Evolutionary conservation across 2,113 vertebrate genomes (phyloP), one percentile per base, ranked within the genome.

Genomic region (Carollia perspicillata): DNA sequence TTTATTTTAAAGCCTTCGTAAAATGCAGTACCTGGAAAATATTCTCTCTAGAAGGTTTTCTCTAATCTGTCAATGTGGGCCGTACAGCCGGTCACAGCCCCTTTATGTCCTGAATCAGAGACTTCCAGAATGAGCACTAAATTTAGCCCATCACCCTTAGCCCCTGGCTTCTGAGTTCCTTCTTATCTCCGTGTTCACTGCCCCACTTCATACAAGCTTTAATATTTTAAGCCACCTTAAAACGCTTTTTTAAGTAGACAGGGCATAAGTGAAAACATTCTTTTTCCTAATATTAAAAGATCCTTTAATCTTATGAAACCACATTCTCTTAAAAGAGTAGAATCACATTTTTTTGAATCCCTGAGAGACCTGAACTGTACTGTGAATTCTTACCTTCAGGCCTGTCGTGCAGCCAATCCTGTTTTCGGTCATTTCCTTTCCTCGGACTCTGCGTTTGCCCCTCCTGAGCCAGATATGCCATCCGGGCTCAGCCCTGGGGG

Each of bases 221-320:
- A n/a, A 40, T 89, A 85, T 95, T 94, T 96, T 88, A 88, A 96
- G 35, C 60, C 60, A 83, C 40, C 26, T 84, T n/a, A 66, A 83
- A 75, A 28, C 3, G 18, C 60, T 94, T 94, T 89, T 81, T 30
- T 47, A 91, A 91, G 65, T 47, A 71, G 90, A 79, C 42, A n/a
- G 26, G 53, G 12, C 42, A 20, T 35, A 26, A 65, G 63, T 58
- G 89, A 86, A 84, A 90, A 79, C 58, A 37, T 33, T 80, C 5
- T 83, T 69, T 84, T 55, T 51, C 20, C 65, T 84, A 65, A 63
- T 84, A 89, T 75, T 97, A 35, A 94, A 71, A 78, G 40, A 72
- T 72, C 80, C 69, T 49, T 93, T 96, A 95, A 92, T 95, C 95
- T 90, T 92, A 71, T 1, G 40, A 95, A 97, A 80, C 55, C 87